phyloP scores from a whole-genome alignment of 1,140 invertebrate genomes.

The Aphelenchoides avenae region DNA sequence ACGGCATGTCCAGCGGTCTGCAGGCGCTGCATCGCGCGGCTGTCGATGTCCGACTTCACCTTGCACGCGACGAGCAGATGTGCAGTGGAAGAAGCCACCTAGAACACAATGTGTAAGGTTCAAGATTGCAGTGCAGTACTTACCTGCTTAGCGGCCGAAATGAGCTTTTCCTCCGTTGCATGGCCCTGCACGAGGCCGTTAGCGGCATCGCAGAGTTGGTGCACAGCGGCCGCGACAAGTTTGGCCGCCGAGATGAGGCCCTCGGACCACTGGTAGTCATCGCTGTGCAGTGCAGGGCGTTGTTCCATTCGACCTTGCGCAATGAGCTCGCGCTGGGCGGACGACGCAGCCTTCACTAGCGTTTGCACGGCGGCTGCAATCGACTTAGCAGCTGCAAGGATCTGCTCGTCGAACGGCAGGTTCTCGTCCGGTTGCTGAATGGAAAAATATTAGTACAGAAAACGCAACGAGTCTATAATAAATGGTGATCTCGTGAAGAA shows the following conservation, averaged over 20 bases:
- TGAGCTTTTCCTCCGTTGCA: slow-evolving; percentile 87
- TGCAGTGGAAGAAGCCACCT: slow-evolving; percentile 92
- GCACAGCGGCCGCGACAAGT: slow-evolving; percentile 90
- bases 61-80: slow-evolving; percentile 95
- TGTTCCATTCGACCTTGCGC: slow-evolving; percentile 49
- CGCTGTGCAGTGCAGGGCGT: slow-evolving; percentile 61
- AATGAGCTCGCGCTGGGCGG: slow-evolving; percentile 47
- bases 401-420: slow-evolving; percentile 87
- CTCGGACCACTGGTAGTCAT: slow-evolving; percentile 96
- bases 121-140: slow-evolving; percentile 11
- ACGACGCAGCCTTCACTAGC: slow-evolving; percentile 70
- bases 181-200: slow-evolving; percentile 91
- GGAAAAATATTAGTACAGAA: slow-evolving; percentile 5
- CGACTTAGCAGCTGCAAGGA: slow-evolving; percentile 92
- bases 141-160: slow-evolving; percentile 83
- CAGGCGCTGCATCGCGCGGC: slow-evolving; percentile 82
- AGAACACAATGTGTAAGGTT: slow-evolving; percentile 7
- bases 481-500: no score
- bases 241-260: slow-evolving; percentile 88
- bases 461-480: not conserved
- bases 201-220: slow-evolving; percentile 91
- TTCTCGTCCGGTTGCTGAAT: slow-evolving; percentile 71
- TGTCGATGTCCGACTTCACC: slow-evolving; percentile 92
- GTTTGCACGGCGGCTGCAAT: slow-evolving; percentile 93
- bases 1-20: slow-evolving; percentile 90